These are phyloP conservation scores for Saccostrea cuccullata DNA, from an alignment of 1,140 invertebrate species.

Conservation along the genomic window DNA sequence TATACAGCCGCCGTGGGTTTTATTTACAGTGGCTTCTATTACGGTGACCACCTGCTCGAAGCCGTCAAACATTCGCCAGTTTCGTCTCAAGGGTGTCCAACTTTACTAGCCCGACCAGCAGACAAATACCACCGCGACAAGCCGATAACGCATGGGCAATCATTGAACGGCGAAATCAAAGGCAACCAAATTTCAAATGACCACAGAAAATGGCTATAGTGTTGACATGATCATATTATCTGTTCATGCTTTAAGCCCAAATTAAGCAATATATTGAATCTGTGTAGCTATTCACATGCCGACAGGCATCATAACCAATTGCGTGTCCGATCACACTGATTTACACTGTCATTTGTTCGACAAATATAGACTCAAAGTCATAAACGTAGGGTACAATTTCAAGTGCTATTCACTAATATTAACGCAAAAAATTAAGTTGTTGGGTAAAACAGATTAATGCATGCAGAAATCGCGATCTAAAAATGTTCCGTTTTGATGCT, in stretches of 20 bases:
- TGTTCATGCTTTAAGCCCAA: slow-evolving; percentile 9
- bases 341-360: not conserved
- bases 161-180: slow-evolving; percentile 14
- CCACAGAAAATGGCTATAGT: slow-evolving; percentile 9
- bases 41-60: slow-evolving; percentile 26
- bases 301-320: slow-evolving; percentile 19
- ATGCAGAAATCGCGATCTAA: not conserved
- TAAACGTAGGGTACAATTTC: not conserved
- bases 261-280: slow-evolving; percentile 30
- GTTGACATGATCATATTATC: slow-evolving; percentile 33
- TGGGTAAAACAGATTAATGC: not conserved
- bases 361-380: not conserved
- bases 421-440: not conserved
- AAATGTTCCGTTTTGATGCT: not conserved
- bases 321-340: slow-evolving; percentile 16
- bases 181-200: slow-evolving; percentile 22
- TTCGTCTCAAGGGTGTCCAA: slow-evolving; percentile 22
- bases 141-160: not conserved
- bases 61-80: slow-evolving; percentile 18
- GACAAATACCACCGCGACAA: slow-evolving; percentile 7
- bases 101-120: not conserved
- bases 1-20: not conserved
- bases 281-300: not conserved
- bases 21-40: slow-evolving; percentile 24
- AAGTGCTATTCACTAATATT: not conserved